phyloP scores from a whole-genome alignment of 2,888 invertebrate genomes.

The Ophraella communa region DNA sequence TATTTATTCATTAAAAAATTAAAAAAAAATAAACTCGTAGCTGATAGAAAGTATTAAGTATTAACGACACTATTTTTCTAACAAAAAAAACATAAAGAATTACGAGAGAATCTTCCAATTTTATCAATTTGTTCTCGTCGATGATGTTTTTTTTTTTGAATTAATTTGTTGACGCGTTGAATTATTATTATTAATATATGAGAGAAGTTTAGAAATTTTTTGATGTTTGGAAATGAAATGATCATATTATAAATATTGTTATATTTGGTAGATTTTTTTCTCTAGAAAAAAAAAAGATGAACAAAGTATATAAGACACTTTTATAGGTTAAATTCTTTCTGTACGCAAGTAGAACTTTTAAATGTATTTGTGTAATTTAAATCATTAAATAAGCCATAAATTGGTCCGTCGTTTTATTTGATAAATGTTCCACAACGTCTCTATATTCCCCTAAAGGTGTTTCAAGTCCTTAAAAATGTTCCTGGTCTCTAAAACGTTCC shows the following conservation, averaged over 20 bases:
- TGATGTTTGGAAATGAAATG: constrained; percentile 51
- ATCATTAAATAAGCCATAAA: constrained; percentile 46
- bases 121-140: too few species aligned
- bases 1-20: constrained; percentile 60
- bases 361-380: constrained; percentile 51
- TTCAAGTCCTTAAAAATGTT: too few species aligned
- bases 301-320: too few species aligned
- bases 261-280: constrained; percentile 54
- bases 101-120: constrained; percentile 56
- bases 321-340: constrained; percentile 53
- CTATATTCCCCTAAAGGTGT: too few species aligned
- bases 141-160: too few species aligned
- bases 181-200: too few species aligned
- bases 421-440: background rate
- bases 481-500: too few species aligned
- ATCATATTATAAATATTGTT: constrained; percentile 54
- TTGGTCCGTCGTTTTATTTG: constrained; percentile 26
- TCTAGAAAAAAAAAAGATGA: constrained; percentile 54
- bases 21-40: too few species aligned
- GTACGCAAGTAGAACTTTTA: constrained; percentile 55
- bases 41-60: constrained; percentile 54
- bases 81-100: constrained; percentile 49
- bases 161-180: constrained; percentile 53
- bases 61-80: constrained; percentile 58
- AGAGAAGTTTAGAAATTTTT: constrained; percentile 54